Evolutionary conservation across 2,797 vertebrate genomes (phyloP), one percentile per base, ranked within the genome.

Genomic region (Staurois parvus): DNA sequence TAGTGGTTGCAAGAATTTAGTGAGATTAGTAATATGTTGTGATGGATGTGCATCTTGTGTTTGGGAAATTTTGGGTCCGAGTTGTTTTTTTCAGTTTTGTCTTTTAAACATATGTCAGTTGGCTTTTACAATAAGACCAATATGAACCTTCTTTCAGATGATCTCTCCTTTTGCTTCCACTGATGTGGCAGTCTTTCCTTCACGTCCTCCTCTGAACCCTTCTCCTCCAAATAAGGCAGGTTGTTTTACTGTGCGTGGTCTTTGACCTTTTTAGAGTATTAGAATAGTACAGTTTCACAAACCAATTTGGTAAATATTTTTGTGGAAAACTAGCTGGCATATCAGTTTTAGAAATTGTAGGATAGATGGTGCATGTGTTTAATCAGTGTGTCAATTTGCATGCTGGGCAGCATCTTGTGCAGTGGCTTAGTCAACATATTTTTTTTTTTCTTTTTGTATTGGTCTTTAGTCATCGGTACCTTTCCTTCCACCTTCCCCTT

Each of bases 191-290:
- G 77, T 76, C 2, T 83, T 89, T 83, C 74, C 90, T 85, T 79
- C 87, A 78, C 42, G 12, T 17, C 85, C 73, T 0, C 85, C 80
- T 37, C 24, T 1, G 1, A 64, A 8, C 0, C 37, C 76, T 4
- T 32, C 74, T 0, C 0, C 69, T 64, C 72, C 83, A 3, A 81
- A 90, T 79, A 91, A 89, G 88, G 90, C 92, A 90, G 88, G 74
- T 87, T 80, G 40, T 28, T 72, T 88, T 89, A 87, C 90, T 87
- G 66, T 67, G 82, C 91, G 85, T 30, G 10, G 29, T 40, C 10
- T 40, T 81, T 42, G 59, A 66, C 11, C 37, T 37, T 37, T 66
- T 26, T 29, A 66, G 64, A 12, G 26, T 64, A 37, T 32, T 48
- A n/a, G 26, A 7, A 69, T 37, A 32, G 26, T 85, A 37, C 32